A percentile compares a stretch with the other conserved stretches of the same genome.
Evolutionary conservation across 2,888 invertebrate genomes (phyloP).

Genomic region (Agrotis exclamationis): DNA sequence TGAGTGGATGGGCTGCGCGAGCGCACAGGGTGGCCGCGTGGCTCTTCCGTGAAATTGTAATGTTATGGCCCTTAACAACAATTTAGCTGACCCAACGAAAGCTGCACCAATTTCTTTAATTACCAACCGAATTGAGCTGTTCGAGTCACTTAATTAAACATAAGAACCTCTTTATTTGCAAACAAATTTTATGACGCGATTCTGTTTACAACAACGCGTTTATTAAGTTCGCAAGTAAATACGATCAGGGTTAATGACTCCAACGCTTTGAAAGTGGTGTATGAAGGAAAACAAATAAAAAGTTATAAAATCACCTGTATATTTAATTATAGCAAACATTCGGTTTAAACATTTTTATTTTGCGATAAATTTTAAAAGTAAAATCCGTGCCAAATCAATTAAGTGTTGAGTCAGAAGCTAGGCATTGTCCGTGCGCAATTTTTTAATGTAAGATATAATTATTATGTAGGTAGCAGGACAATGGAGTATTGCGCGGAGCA

Average conservation of each 20-base stretch:
- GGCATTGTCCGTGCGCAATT: conserved; percentile 35
- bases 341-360: conserved; percentile 28
- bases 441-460: conserved; percentile 31
- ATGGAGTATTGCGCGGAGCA: conserved; percentile 20
- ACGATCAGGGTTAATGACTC: conserved; percentile 81
- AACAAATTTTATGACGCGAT: conserved; percentile 79
- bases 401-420: conserved; percentile 29
- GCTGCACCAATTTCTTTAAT: conserved; percentile 87
- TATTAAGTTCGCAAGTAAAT: conserved; percentile 74
- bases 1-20: conserved; percentile 83
- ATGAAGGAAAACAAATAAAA: conserved; percentile 72
- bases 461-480: conserved; percentile 21
- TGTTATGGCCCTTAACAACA: conserved; percentile 85
- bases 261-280: conserved; percentile 72
- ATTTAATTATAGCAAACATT: conserved; percentile 62
- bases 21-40: conserved; percentile 85
- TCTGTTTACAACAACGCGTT: conserved; percentile 71
- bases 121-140: conserved; percentile 81
- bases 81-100: conserved; percentile 83
- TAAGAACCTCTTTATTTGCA: conserved; percentile 81
- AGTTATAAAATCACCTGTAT: conserved; percentile 66
- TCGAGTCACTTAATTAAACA: conserved; percentile 82
- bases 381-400: conserved; percentile 23
- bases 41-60: conserved; percentile 88
- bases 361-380: conserved; percentile 35